Base-by-base conservation (phyloP, 2,888 invertebrate genomes). In the Rhamnusium bicolor region DNA sequence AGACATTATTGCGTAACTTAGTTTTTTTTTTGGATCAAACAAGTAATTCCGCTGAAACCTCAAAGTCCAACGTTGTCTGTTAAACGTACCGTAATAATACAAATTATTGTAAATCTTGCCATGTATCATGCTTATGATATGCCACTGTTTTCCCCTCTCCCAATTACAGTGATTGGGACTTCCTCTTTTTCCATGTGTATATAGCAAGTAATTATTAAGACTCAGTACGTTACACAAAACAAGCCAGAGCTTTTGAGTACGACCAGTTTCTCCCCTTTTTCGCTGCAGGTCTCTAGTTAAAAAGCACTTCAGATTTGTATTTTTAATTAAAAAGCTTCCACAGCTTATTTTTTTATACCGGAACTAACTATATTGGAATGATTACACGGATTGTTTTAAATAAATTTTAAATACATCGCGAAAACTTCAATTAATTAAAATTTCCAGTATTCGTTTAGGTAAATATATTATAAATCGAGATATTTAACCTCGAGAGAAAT, bases 161-260 rank as follows among this genome's bases (percentile, higher is more conserved):
- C 84, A 84, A 84, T 84, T 84, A 83, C 80, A 77, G 77, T 81
- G 84, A 84, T 84, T 83, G 83, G 79, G 71, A 81, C 81, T 81
- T 74, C 74, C 69, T 76, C 72, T 72, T 77, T 67, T 73, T 70
- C 73, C 73, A 74, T 74, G 75, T 78, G 75, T 72, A 71, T 74
- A 71, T 71, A 73, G 71, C 71, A 53, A 79, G 69, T 75, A 81
- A 78, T 78, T 77, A 80, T 78, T 73, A 73, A 62, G 71, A 72
- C 73, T 76, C 71, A 47, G 56, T 56, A 54, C 74, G 75, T 71
- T 65, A 76, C 72, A 75, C 73, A 77, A 73, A 73, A 74, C 73
- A 69, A 72, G 69, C 73, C 71, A 54, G 70, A 67, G 72, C 71
- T 70, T 69, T 78, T 69, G 68, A 74, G 71, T 54, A 68, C 63